phyloP scores from a whole-genome alignment of 2,888 invertebrate species.

The Drosophila ezoana region DNA sequence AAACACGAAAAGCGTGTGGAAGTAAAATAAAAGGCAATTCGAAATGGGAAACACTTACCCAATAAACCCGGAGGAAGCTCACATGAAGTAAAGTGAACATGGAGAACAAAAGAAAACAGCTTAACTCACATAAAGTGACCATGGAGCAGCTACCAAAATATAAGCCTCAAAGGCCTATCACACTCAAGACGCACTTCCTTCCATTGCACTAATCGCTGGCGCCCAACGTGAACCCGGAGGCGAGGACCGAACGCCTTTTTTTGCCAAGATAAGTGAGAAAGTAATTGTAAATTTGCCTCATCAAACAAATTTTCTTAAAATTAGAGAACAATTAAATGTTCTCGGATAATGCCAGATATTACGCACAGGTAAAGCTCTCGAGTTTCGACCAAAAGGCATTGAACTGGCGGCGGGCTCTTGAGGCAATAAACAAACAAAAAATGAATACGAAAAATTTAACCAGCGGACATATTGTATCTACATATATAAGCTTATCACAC shows the following conservation, averaged over 20 bases:
- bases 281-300: not conserved
- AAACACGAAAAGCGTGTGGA: no score
- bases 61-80: no score
- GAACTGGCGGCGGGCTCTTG: constrained; percentile 8
- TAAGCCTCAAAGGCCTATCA: not conserved
- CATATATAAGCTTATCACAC: constrained; percentile 24
- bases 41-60: no score
- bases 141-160: not conserved
- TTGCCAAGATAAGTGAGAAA: not conserved
- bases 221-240: not conserved
- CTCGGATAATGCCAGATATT: not conserved
- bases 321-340: constrained; percentile 7
- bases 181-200: not conserved
- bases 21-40: no score
- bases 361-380: not conserved
- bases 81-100: not conserved
- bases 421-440: constrained; percentile 3
- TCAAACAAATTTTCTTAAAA: no score
- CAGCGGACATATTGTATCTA: constrained; percentile 10
- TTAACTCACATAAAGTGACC: not conserved
- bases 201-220: not conserved
- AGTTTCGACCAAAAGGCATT: not conserved
- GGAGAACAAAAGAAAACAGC: not conserved
- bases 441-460: constrained; percentile 12
- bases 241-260: no score